Evolutionary conservation across 2,797 vertebrate species (phyloP).

Genomic region (Strix occidentalis): DNA sequence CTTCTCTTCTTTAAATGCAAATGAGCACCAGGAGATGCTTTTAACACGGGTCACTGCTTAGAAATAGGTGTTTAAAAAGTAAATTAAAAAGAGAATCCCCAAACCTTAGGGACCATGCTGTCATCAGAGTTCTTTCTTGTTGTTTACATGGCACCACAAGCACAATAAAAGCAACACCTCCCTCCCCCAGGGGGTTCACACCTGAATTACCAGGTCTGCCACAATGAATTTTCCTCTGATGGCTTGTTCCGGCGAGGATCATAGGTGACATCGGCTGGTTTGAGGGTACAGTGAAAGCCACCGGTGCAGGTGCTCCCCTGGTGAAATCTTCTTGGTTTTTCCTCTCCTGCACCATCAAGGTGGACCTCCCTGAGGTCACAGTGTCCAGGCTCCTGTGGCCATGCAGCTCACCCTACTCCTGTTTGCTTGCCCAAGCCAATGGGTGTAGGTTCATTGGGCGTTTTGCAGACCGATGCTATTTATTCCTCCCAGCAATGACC

Average conservation of each 20-base stretch:
- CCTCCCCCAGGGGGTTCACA: neutral
- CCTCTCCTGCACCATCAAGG: neutral
- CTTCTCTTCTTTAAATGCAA: neutral
- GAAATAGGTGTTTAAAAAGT: neutral
- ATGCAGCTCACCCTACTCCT: rapidly evolving
- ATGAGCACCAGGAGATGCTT: neutral
- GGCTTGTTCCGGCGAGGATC: rapidly evolving
- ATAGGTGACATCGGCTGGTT: rapidly evolving
- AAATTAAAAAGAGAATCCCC: neutral
- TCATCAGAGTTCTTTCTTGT: neutral
- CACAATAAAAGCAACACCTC: neutral
- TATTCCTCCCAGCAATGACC: neutral
- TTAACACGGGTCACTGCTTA: neutral
- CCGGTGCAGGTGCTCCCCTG: neutral
- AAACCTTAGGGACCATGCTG: neutral
- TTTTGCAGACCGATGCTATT: neutral
- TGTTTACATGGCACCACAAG: rapidly evolving
- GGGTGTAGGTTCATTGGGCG: rapidly evolving
- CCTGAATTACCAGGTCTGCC: neutral
- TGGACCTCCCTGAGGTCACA: rapidly evolving
- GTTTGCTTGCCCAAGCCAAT: rapidly evolving
- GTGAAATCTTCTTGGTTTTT: neutral
- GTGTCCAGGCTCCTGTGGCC: rapidly evolving
- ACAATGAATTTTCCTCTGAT: neutral
- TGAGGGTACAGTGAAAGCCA: neutral